These are phyloP conservation scores for Casuarius casuarius DNA, from an alignment of 2,113 vertebrate species.

Conservation along the genomic window DNA sequence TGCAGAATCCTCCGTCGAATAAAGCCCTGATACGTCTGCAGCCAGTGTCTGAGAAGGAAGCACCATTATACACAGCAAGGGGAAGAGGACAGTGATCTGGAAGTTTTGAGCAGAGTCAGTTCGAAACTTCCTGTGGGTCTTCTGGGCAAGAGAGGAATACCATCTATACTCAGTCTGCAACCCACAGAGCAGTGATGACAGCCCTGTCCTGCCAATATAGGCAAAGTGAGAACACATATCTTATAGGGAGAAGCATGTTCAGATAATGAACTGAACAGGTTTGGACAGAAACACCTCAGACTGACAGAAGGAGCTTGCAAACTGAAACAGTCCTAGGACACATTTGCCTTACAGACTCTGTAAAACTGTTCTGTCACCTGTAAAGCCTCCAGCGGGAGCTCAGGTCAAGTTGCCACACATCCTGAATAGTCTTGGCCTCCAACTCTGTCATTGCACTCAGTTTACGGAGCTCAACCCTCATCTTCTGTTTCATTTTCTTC, in stretches of 20 bases:
- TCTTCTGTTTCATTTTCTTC: conserved; percentile 82
- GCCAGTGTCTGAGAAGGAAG: conserved; percentile 82
- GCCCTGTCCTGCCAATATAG: neutral
- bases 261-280: neutral
- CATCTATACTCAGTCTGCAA: neutral
- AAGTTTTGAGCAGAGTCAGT: neutral
- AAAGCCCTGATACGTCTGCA: conserved; percentile 80
- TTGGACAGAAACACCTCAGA: neutral
- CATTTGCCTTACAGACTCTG: neutral
- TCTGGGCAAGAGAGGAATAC: neutral
- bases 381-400: conserved; percentile 90
- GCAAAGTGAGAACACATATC: neutral
- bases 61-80: neutral
- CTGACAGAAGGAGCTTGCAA: neutral
- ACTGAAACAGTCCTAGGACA: neutral
- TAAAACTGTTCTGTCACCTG: conserved; percentile 77
- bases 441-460: conserved; percentile 78
- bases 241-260: neutral
- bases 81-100: neutral
- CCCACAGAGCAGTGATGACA: neutral
- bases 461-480: conserved; percentile 80
- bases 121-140: neutral
- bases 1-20: conserved; percentile 72
- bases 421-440: conserved; percentile 72
- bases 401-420: conserved; percentile 85